phyloP scores from a whole-genome alignment of 2,113 vertebrate species.

The Promerops cafer region DNA sequence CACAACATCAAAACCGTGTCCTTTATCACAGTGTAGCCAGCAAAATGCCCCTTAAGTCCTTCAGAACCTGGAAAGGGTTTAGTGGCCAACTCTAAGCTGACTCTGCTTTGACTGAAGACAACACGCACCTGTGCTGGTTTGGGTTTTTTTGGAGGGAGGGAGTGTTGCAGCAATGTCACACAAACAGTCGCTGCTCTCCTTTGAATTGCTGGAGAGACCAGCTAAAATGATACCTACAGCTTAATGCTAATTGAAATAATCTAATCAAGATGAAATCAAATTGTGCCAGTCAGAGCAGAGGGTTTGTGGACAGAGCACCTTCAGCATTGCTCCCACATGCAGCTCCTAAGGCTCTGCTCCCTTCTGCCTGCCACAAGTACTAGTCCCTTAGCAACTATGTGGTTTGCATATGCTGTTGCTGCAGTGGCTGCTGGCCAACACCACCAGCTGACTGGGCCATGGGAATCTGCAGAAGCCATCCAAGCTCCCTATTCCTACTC shows the following conservation, averaged over 20 bases:
- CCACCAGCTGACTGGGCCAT: background rate
- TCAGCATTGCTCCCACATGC: background rate
- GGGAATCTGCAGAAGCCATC: background rate
- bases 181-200: background rate
- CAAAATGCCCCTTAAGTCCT: background rate
- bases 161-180: background rate
- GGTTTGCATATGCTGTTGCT: background rate
- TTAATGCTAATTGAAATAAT: background rate
- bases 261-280: background rate
- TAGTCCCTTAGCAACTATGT: background rate
- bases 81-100: background rate
- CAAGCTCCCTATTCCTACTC: background rate
- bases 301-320: background rate
- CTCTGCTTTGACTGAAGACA: background rate
- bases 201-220: background rate
- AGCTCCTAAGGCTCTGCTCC: background rate
- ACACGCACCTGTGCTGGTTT: background rate
- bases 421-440: background rate
- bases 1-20: background rate
- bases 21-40: fast-evolving
- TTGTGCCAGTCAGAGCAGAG: background rate
- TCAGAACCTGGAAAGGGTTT: background rate
- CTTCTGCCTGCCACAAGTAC: background rate
- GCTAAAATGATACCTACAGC: background rate
- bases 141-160: background rate